Evolutionary conservation across 2,797 vertebrate genomes (phyloP), one percentile per base, ranked within the genome.

Genomic region (Poeciliopsis turneri): DNA sequence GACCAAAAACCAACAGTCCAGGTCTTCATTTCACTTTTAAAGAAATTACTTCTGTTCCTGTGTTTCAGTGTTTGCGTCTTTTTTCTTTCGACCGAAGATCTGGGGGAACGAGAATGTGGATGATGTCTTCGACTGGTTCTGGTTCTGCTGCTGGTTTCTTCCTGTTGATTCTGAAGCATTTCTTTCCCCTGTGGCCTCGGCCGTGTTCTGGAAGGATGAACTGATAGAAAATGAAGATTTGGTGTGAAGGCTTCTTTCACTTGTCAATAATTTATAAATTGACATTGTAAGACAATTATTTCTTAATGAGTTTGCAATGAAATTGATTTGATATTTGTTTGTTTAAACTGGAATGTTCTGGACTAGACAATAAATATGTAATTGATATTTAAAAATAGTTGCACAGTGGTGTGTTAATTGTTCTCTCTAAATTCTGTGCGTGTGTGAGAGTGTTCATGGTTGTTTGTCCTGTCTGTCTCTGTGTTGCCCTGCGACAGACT

Each of bases 101-200:
- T 4, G 12, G 9, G 1, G 13, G 25, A 57, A 0, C 1, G 2
- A 0, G 1, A 41, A 41, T 1, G 8, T 7, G 39, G 12, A n/a
- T 0, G 13, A 15, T 20, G 30, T 18, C 30, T 33, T 18, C 16
- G 2, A 8, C 59, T 18, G 30, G 30, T 36, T 64, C 30, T 36
- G 59, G 59, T 18, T 64, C 30, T 36, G 59, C 16, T 64, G 30
- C 0, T 18, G 30, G 28, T 64, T 36, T 64, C 5, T 20, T 59
- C 1, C n/a, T 33, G 59, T 33, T 36, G 28, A 18, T 18, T 18
- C 30, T 3, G 28, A 64, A 64, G 9, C 7, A 16, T 36, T 36
- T 5, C 5, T 64, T 36, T 15, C 59, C 30, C 18, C 30, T 64
- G 30, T 64, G 5, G 6, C 15, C 6, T 36, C 2, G 1, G 1